phyloP scores from a whole-genome alignment of 2,797 vertebrate species.

The Notamacropus eugenii region DNA sequence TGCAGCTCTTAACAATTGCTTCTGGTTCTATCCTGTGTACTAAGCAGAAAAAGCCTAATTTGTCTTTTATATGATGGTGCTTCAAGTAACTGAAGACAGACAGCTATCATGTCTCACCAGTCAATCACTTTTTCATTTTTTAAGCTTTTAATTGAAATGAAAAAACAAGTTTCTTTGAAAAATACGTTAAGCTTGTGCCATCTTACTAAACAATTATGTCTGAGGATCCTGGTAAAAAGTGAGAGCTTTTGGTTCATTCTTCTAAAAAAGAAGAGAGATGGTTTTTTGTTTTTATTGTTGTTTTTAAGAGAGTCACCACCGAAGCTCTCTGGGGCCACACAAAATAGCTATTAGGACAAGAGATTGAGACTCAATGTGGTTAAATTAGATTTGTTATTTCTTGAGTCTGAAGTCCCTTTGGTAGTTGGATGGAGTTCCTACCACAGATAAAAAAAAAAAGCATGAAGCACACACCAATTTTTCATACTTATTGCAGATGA shows the following conservation, averaged over 20 bases:
- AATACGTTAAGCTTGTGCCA: not conserved
- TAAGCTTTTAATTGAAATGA: not conserved
- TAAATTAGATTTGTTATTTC: slow-evolving; percentile 85
- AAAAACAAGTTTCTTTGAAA: not conserved
- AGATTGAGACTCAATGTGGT: slow-evolving; percentile 80
- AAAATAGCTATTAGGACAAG: slow-evolving; percentile 81
- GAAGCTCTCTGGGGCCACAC: slow-evolving; percentile 79
- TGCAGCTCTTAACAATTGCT: not conserved
- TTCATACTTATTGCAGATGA: slow-evolving; percentile 94
- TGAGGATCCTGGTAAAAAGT: not conserved
- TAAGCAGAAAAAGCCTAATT: not conserved
- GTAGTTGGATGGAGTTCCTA: slow-evolving; percentile 82
- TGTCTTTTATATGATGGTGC: not conserved
- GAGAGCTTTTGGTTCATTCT: slow-evolving; percentile 63
- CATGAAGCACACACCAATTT: slow-evolving; percentile 88
- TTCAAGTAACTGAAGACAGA: not conserved
- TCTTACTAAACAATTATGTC: not conserved
- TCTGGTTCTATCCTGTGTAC: not conserved
- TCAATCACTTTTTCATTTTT: not conserved
- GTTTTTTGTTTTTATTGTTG: not conserved
- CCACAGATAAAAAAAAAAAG: slow-evolving; percentile 77
- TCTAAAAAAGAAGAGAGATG: slow-evolving; percentile 70
- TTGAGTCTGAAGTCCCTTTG: slow-evolving; percentile 83
- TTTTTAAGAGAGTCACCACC: slow-evolving; percentile 74
- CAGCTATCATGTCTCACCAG: not conserved